Evolutionary conservation across 1,140 invertebrate genomes (phyloP).

Genomic region (Caenorhabditis remanei): DNA sequence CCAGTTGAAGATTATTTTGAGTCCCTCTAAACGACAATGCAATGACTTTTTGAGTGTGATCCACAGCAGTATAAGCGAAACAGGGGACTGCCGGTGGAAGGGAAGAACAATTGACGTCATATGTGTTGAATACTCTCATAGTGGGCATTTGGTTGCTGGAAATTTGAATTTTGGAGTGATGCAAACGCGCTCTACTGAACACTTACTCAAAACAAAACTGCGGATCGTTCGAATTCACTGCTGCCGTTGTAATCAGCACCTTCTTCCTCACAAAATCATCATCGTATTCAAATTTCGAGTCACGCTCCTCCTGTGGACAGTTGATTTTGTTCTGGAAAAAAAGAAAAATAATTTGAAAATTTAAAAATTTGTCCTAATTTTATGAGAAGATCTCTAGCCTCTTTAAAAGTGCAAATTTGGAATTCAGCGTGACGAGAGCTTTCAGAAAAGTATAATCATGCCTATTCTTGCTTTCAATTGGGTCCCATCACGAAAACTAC

Average conservation of each 20-base stretch:
- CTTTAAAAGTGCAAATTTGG: too few species aligned
- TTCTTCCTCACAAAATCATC: not conserved
- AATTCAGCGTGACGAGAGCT: too few species aligned
- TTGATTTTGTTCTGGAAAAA: not conserved
- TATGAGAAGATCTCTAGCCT: too few species aligned
- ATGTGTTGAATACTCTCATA: not conserved
- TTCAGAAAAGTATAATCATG: too few species aligned
- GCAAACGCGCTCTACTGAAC: not conserved
- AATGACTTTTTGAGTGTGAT: constrained; percentile 22
- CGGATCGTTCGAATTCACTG: not conserved
- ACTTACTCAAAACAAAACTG: constrained; percentile 2
- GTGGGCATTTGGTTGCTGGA: constrained; percentile 32
- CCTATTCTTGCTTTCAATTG: too few species aligned
- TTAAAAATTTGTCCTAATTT: too few species aligned
- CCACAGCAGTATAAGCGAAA: constrained; percentile 39
- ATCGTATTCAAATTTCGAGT: not conserved
- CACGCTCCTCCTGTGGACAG: not conserved
- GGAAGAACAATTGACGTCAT: not conserved
- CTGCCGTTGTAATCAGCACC: not conserved
- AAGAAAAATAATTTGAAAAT: too few species aligned
- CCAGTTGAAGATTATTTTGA: not conserved
- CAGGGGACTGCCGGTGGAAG: constrained; percentile 2
- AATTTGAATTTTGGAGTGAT: not conserved
- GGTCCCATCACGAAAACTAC: too few species aligned
- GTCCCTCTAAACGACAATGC: constrained; percentile 34